A percentile compares a stretch with the other conserved stretches of the same genome.
phyloP scores from a whole-genome alignment of 2,888 invertebrate genomes.

The Drosophila peninsularis region DNA sequence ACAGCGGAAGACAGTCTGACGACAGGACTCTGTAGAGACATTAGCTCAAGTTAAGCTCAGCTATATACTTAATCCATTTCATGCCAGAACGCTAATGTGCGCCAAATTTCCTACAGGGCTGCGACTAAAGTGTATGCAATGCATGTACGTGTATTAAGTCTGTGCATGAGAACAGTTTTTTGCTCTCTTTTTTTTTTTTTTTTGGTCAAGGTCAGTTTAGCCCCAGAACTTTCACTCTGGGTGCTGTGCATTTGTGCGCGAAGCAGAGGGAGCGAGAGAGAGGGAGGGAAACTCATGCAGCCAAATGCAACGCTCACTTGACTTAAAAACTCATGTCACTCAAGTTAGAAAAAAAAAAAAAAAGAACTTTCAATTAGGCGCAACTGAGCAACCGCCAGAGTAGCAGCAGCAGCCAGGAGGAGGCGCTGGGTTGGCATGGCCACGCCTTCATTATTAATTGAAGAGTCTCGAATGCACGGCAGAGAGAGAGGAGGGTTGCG shows the following conservation, averaged over 20 bases:
- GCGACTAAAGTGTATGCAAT: constrained; percentile 10
- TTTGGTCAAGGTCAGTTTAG: constrained; percentile 60
- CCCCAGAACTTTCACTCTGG: constrained; percentile 20
- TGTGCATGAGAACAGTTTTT: neutral
- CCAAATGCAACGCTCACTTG: constrained; percentile 28
- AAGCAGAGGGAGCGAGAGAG: neutral
- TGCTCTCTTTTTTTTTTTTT: neutral
- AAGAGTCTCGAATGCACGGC: neutral
- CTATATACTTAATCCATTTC: neutral
- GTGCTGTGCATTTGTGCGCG: constrained; percentile 37
- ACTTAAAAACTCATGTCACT: constrained; percentile 51
- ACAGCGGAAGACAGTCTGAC: neutral
- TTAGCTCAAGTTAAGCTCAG: neutral
- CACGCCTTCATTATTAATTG: constrained; percentile 32
- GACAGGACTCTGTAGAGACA: no score
- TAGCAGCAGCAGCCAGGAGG: neutral
- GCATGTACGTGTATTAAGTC: neutral
- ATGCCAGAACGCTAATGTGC: neutral
- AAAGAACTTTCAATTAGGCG: constrained; percentile 54
- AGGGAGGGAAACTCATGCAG: neutral
- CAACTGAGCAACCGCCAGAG: constrained; percentile 16
- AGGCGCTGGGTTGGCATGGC: constrained; percentile 8
- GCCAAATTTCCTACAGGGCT: constrained; percentile 11
- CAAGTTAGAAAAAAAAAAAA: constrained; percentile 15
- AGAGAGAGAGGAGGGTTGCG: neutral